phyloP scores from a whole-genome alignment of 2,113 vertebrate genomes.

The Herpailurus yagouaroundi region DNA sequence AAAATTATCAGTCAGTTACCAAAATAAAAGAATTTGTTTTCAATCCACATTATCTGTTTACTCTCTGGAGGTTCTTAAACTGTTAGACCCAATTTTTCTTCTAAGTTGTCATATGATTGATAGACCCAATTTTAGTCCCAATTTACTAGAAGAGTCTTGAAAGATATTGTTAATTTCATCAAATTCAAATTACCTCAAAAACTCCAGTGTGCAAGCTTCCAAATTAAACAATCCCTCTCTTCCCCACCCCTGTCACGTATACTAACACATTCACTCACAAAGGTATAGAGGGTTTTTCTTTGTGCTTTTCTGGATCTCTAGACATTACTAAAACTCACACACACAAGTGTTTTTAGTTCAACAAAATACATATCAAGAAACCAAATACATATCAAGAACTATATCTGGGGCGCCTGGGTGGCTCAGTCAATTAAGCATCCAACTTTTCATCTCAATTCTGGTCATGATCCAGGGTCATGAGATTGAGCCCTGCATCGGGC shows the following conservation, averaged over 20 bases:
- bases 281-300: not conserved
- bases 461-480: too few species aligned
- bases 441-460: too few species aligned
- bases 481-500: too few species aligned
- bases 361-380: not conserved
- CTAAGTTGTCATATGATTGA: not conserved
- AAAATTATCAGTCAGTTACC: not conserved
- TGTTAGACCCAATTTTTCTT: not conserved
- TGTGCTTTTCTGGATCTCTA: not conserved
- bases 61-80: not conserved
- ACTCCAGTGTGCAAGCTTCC: not conserved
- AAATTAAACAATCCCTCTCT: not conserved
- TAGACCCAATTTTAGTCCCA: not conserved
- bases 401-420: not conserved
- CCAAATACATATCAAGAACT: not conserved
- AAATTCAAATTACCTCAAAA: conserved; percentile 19
- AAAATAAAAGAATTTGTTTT: conserved; percentile 24
- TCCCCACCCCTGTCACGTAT: not conserved
- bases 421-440: too few species aligned
- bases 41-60: not conserved
- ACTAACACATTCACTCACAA: not conserved
- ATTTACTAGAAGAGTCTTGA: not conserved
- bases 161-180: not conserved
- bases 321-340: not conserved
- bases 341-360: not conserved